Evolutionary conservation across 2,888 invertebrate genomes (phyloP).

Genomic region (Chalcis sispes): DNA sequence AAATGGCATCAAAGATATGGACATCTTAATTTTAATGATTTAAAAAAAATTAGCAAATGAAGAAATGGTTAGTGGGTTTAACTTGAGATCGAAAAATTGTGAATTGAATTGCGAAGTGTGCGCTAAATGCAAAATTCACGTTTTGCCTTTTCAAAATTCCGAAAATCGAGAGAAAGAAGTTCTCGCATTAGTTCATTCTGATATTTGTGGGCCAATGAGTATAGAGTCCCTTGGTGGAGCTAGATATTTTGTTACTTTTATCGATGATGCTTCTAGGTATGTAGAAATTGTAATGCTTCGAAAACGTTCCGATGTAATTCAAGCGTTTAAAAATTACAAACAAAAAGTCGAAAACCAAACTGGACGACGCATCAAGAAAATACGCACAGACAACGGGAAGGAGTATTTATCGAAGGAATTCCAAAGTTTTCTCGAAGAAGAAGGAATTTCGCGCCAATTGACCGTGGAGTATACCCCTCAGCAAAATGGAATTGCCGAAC

Average conservation of each 20-base stretch:
- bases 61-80: no score
- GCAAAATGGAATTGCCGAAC: slow-evolving; percentile 65
- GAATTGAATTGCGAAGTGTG: no score
- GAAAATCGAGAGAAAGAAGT: background rate
- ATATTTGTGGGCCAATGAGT: background rate
- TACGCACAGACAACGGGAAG: background rate
- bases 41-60: no score
- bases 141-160: no score
- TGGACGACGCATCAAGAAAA: background rate
- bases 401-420: background rate
- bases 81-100: no score
- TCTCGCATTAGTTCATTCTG: background rate
- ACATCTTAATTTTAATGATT: no score
- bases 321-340: background rate
- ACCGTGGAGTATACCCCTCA: slow-evolving; percentile 63
- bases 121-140: no score
- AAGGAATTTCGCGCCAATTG: slow-evolving; percentile 10
- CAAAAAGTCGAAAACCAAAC: background rate
- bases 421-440: background rate
- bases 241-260: background rate
- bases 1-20: no score
- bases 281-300: background rate
- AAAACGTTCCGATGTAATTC: background rate
- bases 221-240: background rate
- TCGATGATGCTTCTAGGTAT: background rate